A percentile compares a stretch with the other conserved stretches of the same genome.
These are phyloP conservation scores for Gisinianus flammeolus DNA, from an alignment of 2,888 invertebrate genomes.

Conservation along the genomic window DNA sequence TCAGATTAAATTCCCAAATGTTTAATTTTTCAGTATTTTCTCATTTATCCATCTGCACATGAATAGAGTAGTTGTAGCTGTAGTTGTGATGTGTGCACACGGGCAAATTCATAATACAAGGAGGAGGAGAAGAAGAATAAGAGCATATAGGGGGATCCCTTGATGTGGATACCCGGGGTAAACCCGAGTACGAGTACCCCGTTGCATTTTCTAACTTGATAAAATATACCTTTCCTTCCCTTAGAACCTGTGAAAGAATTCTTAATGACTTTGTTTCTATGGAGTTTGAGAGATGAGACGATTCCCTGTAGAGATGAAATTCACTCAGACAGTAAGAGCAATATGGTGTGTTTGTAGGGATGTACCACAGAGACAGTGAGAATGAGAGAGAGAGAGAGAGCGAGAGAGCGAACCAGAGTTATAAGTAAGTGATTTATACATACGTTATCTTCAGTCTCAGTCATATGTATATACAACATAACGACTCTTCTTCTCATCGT, in stretches of 20 bases:
- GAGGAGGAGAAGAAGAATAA: not conserved
- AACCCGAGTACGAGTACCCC: not conserved
- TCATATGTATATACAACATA: too few relatives aligned
- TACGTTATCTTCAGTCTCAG: too few relatives aligned
- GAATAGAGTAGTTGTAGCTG: too few relatives aligned
- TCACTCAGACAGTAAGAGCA: conserved; percentile 7
- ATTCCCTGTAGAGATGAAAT: conserved; percentile 26
- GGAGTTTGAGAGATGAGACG: not conserved
- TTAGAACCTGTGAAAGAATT: conserved; percentile 26
- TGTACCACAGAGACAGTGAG: not conserved
- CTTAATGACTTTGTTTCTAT: conserved; percentile 33
- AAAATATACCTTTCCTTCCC: not conserved
- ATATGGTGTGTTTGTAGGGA: not conserved
- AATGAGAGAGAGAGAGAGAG: too few relatives aligned
- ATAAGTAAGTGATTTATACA: too few relatives aligned
- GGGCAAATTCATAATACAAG: not conserved
- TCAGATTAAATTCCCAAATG: conserved; percentile 2
- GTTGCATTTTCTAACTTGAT: not conserved
- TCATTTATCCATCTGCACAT: not conserved
- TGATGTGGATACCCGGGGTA: too few relatives aligned
- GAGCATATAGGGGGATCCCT: too few relatives aligned
- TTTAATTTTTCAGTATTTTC: conserved; percentile 17
- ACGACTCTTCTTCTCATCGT: too few relatives aligned
- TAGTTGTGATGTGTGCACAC: not conserved
- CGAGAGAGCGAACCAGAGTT: too few relatives aligned